phyloP scores from a whole-genome alignment of 2,113 vertebrate species.

The Epinephelus cyanopodus region DNA sequence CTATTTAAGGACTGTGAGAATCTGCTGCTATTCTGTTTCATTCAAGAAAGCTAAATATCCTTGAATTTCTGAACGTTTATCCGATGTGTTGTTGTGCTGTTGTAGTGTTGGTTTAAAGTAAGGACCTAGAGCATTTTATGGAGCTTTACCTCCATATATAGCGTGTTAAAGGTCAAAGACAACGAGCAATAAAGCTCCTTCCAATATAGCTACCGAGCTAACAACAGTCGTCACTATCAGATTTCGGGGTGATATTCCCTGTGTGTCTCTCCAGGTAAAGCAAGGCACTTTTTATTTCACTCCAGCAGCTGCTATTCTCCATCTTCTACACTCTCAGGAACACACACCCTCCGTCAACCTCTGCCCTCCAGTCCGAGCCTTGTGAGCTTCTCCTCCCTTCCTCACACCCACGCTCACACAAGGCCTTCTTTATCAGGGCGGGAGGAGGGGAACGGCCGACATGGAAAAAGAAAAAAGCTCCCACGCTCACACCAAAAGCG shows the following conservation, averaged over 20 bases:
- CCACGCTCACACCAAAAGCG: slow-evolving; percentile 66
- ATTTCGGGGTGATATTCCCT: background rate
- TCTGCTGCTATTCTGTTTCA: too few species aligned
- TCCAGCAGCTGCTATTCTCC: background rate
- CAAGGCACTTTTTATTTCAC: background rate
- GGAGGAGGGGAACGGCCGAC: slow-evolving; percentile 46
- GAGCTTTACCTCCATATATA: background rate
- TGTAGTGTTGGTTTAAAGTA: too few species aligned
- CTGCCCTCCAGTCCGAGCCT: slow-evolving; percentile 65
- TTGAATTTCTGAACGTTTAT: too few species aligned
- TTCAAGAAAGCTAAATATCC: too few species aligned
- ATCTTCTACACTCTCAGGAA: background rate
- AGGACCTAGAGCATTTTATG: too few species aligned
- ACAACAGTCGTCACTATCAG: too few species aligned
- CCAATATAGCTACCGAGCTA: background rate
- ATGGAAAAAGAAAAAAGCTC: slow-evolving; percentile 67
- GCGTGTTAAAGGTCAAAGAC: background rate
- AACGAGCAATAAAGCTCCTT: background rate
- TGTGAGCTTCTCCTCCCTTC: slow-evolving; percentile 71
- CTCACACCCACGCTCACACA: slow-evolving; percentile 75
- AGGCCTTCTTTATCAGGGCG: slow-evolving; percentile 74
- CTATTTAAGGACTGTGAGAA: too few species aligned
- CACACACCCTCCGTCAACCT: slow-evolving; percentile 65
- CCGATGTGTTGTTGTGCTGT: too few species aligned
- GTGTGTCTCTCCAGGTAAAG: background rate